Base-by-base conservation (phyloP, 2,888 invertebrate species). In the Xylota segnis region DNA sequence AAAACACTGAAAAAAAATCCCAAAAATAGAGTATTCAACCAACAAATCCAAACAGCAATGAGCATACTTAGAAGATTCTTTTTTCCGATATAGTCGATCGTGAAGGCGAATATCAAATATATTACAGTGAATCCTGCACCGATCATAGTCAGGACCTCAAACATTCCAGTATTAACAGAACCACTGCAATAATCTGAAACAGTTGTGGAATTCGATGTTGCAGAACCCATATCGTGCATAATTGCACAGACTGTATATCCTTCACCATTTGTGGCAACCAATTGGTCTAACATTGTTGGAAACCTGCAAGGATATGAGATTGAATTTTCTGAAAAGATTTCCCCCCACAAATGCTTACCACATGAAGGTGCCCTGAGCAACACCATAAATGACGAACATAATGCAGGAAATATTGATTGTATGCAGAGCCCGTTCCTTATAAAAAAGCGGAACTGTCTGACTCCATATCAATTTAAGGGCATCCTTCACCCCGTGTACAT, bases 131-230 rank as follows among this genome's bases (percentile, higher is more conserved):
- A 95, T 5, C 94, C 94, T 0, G 93, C 92, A 0, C 96, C 96
- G 88, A 96, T 95, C 83, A 94, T 93, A 84, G 96, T 93, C 59
- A 96, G 94, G 59, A 94, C 94, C 88, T 94, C 92, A 89, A 96
- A 96, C 2, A 95, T 95, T 0, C 92, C 92, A 0, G 93, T 91
- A 89, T 95, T 95, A 84, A 95, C 93, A 0, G 93, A 92, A 37
- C 93, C 93, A 32, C 92, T 91, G 88, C 95, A 95, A 23, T 77
- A 88, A 7, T 79, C 81, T 2, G 50, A 59, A 27, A 1, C 29
- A 6, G 18, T 40, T 5, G 74, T 52, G 0, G 45, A 14, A 74
- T 78, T 81, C 23, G 18, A 0, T 3, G 58, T 23, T 4, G 6
- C 23, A 14, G 54, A 40, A 16, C 29, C 47, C 1, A 47, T 32